Evolutionary conservation across 1,140 invertebrate genomes (phyloP).

Genomic region (Sycophila sp.): DNA sequence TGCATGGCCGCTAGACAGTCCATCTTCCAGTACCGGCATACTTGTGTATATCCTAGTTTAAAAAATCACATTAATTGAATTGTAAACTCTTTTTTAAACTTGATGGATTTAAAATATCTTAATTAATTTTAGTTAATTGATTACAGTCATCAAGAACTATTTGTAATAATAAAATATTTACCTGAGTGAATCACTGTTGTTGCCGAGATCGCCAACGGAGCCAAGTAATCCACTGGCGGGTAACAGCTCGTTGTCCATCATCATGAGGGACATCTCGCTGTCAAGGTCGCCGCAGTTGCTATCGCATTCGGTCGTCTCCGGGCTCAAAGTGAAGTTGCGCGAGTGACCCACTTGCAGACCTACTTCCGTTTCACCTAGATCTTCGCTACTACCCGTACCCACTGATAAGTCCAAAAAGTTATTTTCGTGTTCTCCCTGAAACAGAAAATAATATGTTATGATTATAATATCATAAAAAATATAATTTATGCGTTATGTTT

Average conservation of each 20-base stretch:
- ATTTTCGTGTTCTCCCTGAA: constrained; percentile 70
- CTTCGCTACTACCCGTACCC: constrained; percentile 75
- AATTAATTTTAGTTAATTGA: too few species aligned
- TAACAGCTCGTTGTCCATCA: constrained; percentile 75
- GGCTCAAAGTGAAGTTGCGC: constrained; percentile 88
- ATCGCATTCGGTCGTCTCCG: constrained; percentile 95
- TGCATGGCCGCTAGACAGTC: constrained; percentile 88
- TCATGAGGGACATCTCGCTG: constrained; percentile 79
- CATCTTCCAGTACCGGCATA: constrained; percentile 96
- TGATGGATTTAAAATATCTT: too few species aligned
- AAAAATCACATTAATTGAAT: too few species aligned
- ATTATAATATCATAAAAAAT: too few species aligned
- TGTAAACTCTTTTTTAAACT: too few species aligned
- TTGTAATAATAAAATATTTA: background rate
- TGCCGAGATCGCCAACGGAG: constrained; percentile 67
- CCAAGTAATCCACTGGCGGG: constrained; percentile 62
- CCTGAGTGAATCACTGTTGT: constrained; percentile 67
- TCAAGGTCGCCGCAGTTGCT: constrained; percentile 87
- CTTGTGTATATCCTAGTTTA: constrained; percentile 71
- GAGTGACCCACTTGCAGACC: constrained; percentile 73
- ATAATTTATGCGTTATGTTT: too few species aligned
- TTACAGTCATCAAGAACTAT: too few species aligned
- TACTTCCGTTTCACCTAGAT: constrained; percentile 75
- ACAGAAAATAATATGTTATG: constrained; percentile 14
- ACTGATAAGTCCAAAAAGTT: constrained; percentile 74